These are phyloP conservation scores for Mormyrops boulengeri DNA, from an alignment of 2,797 vertebrate genomes.

Conservation along the genomic window DNA sequence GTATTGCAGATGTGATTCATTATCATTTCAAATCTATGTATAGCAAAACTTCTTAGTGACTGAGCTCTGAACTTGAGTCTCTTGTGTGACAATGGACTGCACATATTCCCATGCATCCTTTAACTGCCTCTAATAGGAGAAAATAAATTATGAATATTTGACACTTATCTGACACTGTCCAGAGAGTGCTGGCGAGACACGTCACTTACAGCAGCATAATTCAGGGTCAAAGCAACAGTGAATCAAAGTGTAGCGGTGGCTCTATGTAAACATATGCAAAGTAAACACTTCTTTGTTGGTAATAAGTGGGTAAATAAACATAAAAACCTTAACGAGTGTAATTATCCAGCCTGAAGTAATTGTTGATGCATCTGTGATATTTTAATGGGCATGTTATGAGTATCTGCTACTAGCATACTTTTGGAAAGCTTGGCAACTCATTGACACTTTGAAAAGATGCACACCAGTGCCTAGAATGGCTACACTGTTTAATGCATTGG, in stretches of 20 bases:
- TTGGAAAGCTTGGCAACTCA: not conserved
- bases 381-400: not conserved
- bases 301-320: not conserved
- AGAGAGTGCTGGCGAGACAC: not conserved
- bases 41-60: not conserved
- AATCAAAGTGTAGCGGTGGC: not conserved
- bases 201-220: not conserved
- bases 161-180: not conserved
- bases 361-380: not conserved
- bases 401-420: not conserved
- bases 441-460: not conserved
- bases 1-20: not conserved
- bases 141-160: not conserved
- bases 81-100: not conserved
- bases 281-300: not conserved
- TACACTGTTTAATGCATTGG: not conserved
- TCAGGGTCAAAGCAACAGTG: not conserved
- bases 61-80: not conserved
- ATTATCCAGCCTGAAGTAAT: not conserved
- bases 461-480: not conserved
- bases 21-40: not conserved
- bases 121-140: not conserved
- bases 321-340: not conserved
- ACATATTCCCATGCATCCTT: not conserved
- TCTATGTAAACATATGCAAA: not conserved